Evolutionary conservation across 2,888 invertebrate species (phyloP), one percentile per base, ranked within the genome.

Genomic region (Xestia rhomboidea): DNA sequence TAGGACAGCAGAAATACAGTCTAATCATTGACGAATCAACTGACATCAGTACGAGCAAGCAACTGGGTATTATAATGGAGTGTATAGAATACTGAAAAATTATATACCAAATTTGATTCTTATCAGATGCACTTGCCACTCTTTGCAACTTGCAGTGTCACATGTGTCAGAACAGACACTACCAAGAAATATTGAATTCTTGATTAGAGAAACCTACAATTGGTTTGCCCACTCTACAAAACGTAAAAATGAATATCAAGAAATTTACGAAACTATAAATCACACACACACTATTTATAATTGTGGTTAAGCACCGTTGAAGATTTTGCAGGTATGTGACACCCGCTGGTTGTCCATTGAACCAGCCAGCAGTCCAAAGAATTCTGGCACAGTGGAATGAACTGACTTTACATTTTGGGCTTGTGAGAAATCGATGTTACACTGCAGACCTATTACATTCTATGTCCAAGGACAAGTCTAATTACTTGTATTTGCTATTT

Each of bases 81-180:
- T 93, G 7, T 67, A 86, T 69, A 69, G 34, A 68, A 85, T 88
- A 11, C 70, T 91, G 21, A 88, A 90, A 83, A 84, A 87, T 76
- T 62, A 76, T 30, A 34, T 89, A 44, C 82, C 82, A 7, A 81
- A 89, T 79, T 82, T 92, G n/a, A 84, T 91, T 69, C 75, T 90
- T 1, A 73, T 88, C 3, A 69, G 84, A 79, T 88, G 88, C 74
- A 62, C 82, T 49, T 90, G 89, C 68, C 88, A 90, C 38, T 89
- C 88, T 0, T 46, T 92, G 7, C 92, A 92, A 82, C 73, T 92
- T 11, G 91, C 91, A 6, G 85, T 92, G 0, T 81, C 83, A 3
- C 83, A 89, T 76, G 91, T 91, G 0, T 86, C 89, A 21, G 82
- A 88, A 73, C 64, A 24, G 1, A 30, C 46, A 6, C 21, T 67